Evolutionary conservation across 2,888 invertebrate species (phyloP), one percentile per base, ranked within the genome.

Genomic region (Leptopilina syphax): DNA sequence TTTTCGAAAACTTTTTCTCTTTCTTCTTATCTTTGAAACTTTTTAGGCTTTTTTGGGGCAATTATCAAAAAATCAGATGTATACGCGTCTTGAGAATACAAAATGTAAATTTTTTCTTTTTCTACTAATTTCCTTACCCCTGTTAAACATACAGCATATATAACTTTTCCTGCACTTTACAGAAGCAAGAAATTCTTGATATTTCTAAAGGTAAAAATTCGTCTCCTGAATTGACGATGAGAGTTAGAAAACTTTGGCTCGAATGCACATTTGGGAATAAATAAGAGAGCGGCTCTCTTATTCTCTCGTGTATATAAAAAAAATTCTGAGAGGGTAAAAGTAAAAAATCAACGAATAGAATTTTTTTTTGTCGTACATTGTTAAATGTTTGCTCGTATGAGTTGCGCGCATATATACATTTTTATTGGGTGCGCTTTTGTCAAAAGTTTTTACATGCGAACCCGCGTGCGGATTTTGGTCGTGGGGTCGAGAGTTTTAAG

Each of bases 221-320:
- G 70, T 10, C 27, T 73, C 34, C 50, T 54, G 54, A 27, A 50
- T 73, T 57, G 54, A 50, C 34, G 34, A 34, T 34, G 34, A 50
- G n/a, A 57, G 50, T 73, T 57, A 54, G 24, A 12, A 50, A 70
- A 18, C 27, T 70, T 27, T 50, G 50, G 50, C 68, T 70, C 68
- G 50, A 54, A 70, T 70, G 68, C 68, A 70, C 68, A 70, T 70
- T 70, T 70, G 68, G 34, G 34, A 70, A 70, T 70, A 70, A 70
- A 18, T 63, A 63, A 70, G 68, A 70, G 68, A 60, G 76, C 57
- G 57, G 6, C 57, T 76, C 12, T 10, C 10, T 10, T 4, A 67
- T 27, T 9, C 34, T 68, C 1, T 34, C 34, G 2, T 34, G 4
- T 34, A 3, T 34, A 34, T 34, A 34, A 76, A 65, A 60, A 65